These are phyloP conservation scores for Zapus hudsonius DNA, from an alignment of 2,113 vertebrate species.

Conservation along the genomic window DNA sequence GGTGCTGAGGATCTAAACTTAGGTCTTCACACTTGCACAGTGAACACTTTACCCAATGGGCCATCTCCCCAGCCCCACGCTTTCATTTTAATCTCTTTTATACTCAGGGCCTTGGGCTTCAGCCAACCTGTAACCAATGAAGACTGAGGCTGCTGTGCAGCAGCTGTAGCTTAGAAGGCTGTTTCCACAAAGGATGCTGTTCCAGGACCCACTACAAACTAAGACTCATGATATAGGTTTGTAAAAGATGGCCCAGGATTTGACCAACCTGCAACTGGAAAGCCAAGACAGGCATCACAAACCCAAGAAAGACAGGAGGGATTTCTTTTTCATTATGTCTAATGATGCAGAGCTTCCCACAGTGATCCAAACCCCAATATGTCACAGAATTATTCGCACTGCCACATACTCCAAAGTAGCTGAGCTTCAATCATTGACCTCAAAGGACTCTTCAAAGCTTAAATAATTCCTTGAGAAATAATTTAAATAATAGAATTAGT, in stretches of 20 bases:
- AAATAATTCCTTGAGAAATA: slow-evolving; percentile 46
- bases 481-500: slow-evolving; percentile 20
- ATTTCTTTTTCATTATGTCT: slow-evolving; percentile 46
- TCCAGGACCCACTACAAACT: slow-evolving; percentile 10
- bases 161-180: neutral
- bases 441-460: neutral
- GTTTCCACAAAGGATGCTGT: neutral
- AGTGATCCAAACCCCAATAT: neutral
- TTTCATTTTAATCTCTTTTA: neutral
- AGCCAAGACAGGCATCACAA: slow-evolving; percentile 40
- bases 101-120: slow-evolving; percentile 18
- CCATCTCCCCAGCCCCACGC: neutral
- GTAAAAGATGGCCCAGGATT: neutral
- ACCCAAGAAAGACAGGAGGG: neutral
- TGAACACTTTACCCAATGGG: no score
- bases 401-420: neutral
- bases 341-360: slow-evolving; percentile 8
- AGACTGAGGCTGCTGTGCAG: neutral
- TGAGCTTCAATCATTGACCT: neutral
- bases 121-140: neutral
- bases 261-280: neutral
- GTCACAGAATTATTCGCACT: slow-evolving; percentile 31
- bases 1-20: no score
- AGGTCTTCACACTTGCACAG: no score
- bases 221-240: slow-evolving; percentile 4